Conservation (phyloP, 2,888 invertebrate species). For the Acronicta alni region DNA sequence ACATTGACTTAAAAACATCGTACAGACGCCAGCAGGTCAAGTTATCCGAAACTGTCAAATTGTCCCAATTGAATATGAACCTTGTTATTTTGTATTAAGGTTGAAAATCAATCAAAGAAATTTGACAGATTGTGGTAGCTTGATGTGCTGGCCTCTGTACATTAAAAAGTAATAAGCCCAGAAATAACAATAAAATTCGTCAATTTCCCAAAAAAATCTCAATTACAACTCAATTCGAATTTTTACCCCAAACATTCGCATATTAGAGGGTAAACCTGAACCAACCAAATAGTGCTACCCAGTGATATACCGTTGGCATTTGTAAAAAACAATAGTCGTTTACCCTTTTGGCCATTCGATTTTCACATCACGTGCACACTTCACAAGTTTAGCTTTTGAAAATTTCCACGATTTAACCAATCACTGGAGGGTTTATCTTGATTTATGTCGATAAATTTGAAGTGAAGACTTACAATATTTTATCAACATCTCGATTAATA, state of each 20-base stretch:
- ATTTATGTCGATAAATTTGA: conserved; percentile 59
- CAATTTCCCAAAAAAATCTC: background rate
- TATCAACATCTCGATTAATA: background rate
- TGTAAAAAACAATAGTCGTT: conserved; percentile 65
- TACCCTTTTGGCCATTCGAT: conserved; percentile 58
- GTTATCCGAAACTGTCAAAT: too few relatives aligned
- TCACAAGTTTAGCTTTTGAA: conserved; percentile 68
- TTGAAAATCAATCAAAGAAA: too few relatives aligned
- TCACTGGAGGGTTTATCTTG: conserved; percentile 57
- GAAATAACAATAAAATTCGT: background rate
- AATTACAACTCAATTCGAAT: conserved; percentile 23
- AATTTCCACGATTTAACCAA: conserved; percentile 66
- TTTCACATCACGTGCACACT: conserved; percentile 68
- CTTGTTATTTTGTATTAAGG: too few relatives aligned
- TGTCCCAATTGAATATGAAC: too few relatives aligned
- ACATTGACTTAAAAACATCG: too few relatives aligned
- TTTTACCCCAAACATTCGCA: conserved; percentile 22
- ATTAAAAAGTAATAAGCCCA: too few relatives aligned
- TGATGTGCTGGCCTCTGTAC: too few relatives aligned
- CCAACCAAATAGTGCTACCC: conserved; percentile 44
- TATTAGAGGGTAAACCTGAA: conserved; percentile 28
- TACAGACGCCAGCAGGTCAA: too few relatives aligned
- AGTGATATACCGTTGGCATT: conserved; percentile 53
- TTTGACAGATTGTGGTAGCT: too few relatives aligned
- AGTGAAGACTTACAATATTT: conserved; percentile 19